Base-by-base conservation (phyloP, 2,113 vertebrate species). In the Trochalopteron elliotii region DNA sequence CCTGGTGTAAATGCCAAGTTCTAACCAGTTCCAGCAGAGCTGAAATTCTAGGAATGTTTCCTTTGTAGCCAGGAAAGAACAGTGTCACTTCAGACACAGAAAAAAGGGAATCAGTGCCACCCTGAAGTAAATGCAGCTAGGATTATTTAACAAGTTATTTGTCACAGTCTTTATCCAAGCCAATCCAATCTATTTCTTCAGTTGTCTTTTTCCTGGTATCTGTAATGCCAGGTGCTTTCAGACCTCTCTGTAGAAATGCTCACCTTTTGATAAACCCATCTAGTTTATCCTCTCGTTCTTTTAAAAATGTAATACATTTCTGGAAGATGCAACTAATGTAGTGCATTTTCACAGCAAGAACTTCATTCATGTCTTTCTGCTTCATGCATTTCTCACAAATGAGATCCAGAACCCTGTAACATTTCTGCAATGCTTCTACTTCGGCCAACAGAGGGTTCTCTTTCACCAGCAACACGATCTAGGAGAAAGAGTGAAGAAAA, bases 261-360 rank as follows among this genome's bases (percentile, higher is more conserved):
- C 80, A 99, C 99, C 99, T 99, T 97, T 98, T 99, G 86, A 99
- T 97, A 71, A 99, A 98, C 10, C 98, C 97, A 2, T 99, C 99
- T 83, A 99, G 90, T 69, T 99, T 98, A 94, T 99, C 98, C n/a
- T 99, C 98, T 15, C 98, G 97, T 40, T 99, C 99, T 74, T 98
- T 99, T 67, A 99, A 97, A 97, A 99, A 99, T 10, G 91, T 97
- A 55, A 97, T 95, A 30, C 99, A 99, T 91, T 99, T 99, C 86
- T 99, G 98, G 88, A 99, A 98, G 96, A 99, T 97, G 49, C 99
- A 99, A 93, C 99, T 99, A 96, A 99, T 98, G 94, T 99, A 99
- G 96, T 99, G 99, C 99, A 99, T 99, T 98, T 99, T 99, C 98
- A 99, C 98, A 92, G 99, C 99, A 81, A 99, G 97, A n/a, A 99